Base-by-base conservation (phyloP, 2,797 vertebrate species). In the Smutsia temminckii region DNA sequence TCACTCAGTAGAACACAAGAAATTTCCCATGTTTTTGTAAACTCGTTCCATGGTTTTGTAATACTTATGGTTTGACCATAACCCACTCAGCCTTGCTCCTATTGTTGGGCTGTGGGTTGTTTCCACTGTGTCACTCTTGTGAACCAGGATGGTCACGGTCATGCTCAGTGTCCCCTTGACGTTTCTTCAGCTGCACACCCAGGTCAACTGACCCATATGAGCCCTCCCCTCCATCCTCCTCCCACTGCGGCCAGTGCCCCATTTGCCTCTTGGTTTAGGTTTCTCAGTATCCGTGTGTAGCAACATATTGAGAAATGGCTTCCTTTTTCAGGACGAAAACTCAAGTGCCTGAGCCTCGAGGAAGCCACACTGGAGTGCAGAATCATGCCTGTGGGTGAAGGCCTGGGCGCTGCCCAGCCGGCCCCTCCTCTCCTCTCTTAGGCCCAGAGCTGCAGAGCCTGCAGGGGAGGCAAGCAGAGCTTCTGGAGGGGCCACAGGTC, bases 261-360 rank as follows among this genome's bases (percentile, higher is more conserved):
- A 0, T 63, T 37, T 8, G 46, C 81, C 71, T 94, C 94, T 93
- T 34, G 32, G 85, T 91, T 89, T 93, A 77, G 61, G 94, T 96
- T 97, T 97, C 96, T 96, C 46, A 91, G 93, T 93, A 74, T 92
- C 72, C 1, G 68, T 27, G 25, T 98, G 96, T 94, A 89, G 97
- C 95, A 98, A 97, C 69, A 1, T 68, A 34, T 97, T 98, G 96
- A 97, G 97, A 97, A 97, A 98, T 49, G 57, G 77, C 69, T 97
- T 98, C 96, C 96, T 92, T 97, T 96, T 85, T 94, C 68, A 87
- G 86, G 85, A 94, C 63, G 93, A 97, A 95, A 89, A 53, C 66
- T 89, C 63, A n/a, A 77, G 72, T n/a, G 86, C 79, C 91, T 2
- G 29, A 91, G 63, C 84, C 79, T 72, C 0, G 0, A 53, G 66